Percentiles rank a stretch among this genome's conserved stretches.
These are phyloP conservation scores for Halictus rubicundus DNA, from an alignment of 1,140 invertebrate genomes.

Conservation along the genomic window DNA sequence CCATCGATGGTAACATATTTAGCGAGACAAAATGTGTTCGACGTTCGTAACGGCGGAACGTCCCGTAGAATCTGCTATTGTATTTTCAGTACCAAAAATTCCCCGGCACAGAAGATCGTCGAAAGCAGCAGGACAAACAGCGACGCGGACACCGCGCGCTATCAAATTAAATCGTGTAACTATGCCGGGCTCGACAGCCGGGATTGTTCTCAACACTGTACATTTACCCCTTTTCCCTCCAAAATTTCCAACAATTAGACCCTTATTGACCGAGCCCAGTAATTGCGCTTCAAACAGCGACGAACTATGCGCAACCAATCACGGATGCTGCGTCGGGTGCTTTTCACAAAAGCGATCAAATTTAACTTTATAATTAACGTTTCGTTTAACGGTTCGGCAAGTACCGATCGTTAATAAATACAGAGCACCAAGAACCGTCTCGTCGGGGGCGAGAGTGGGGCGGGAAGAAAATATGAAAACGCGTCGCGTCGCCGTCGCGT, in stretches of 20 bases:
- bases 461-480: not conserved
- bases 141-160: not conserved
- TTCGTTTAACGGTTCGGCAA: not conserved
- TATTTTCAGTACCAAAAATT: not conserved
- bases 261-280: not conserved
- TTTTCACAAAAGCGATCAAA: not conserved
- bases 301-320: not conserved
- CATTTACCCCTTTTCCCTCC: not conserved
- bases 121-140: not conserved
- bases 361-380: slow-evolving; percentile 7
- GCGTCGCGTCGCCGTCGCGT: not conserved
- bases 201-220: not conserved
- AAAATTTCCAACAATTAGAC: not conserved
- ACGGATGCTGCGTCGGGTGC: not conserved
- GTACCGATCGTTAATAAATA: not conserved
- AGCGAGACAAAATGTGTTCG: too few species aligned
- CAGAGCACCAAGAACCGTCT: not conserved
- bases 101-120: not conserved
- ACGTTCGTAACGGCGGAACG: too few species aligned
- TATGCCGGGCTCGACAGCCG: not conserved
- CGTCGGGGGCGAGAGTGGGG: not conserved
- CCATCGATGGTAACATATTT: too few species aligned
- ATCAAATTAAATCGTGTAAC: not conserved
- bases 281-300: not conserved
- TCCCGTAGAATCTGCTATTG: too few species aligned